Conservation (phyloP, 1,140 invertebrate species). For the Penaeus japonicus region DNA sequence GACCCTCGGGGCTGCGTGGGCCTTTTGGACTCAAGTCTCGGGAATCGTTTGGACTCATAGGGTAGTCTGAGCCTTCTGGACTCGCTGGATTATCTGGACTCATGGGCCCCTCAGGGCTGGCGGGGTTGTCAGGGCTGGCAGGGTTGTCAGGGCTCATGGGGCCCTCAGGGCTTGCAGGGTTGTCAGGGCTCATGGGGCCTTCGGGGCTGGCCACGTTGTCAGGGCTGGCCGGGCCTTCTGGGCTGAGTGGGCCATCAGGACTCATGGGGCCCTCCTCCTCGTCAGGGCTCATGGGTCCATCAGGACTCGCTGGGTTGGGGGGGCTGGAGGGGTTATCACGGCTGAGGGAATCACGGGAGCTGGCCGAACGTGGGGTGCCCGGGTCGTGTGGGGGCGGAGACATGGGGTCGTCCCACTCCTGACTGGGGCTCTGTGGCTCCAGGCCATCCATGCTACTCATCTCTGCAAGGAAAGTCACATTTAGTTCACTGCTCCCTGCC, state of each 20-base stretch:
- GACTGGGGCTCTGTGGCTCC: conserved; percentile 4
- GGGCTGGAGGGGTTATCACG: no score
- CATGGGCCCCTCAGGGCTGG: background rate
- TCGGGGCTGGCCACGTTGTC: background rate
- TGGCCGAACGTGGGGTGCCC: background rate
- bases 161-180: background rate
- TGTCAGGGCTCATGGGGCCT: background rate
- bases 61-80: conserved; percentile 1
- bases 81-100: background rate
- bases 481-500: no score
- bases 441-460: conserved; percentile 49
- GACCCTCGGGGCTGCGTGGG: background rate
- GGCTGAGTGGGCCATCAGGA: no score
- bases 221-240: conserved; percentile 14
- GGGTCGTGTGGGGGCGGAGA: background rate
- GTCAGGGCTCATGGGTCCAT: no score
- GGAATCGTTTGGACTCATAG: background rate
- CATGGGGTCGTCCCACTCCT: conserved; percentile 33
- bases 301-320: no score
- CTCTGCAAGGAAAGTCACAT: conserved; percentile 1
- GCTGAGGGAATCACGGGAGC: no score
- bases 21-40: background rate
- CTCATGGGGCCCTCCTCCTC: no score
- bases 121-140: background rate
- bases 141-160: background rate